Conservation (phyloP, 1,140 invertebrate genomes). For the Harlomillsia oculata region DNA sequence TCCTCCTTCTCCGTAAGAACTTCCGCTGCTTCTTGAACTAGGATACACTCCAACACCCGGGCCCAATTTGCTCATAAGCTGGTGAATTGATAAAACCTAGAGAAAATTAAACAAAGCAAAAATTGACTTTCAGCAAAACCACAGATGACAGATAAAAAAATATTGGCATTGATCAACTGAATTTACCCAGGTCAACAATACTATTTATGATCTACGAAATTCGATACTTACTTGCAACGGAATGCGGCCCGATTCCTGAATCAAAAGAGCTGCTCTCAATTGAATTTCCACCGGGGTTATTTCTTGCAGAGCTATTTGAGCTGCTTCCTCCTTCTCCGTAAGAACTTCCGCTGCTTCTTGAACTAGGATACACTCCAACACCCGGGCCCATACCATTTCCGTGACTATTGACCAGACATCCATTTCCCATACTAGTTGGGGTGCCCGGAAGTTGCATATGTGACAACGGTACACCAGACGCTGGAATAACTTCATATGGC, state of each 20-base stretch:
- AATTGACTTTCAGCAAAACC: background rate
- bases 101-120: constrained; percentile 13
- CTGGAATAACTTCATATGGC: constrained; percentile 34
- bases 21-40: constrained; percentile 32
- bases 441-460: constrained; percentile 1
- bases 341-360: constrained; percentile 31
- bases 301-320: constrained; percentile 27
- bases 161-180: too few species aligned
- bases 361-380: constrained; percentile 32
- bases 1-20: constrained; percentile 32
- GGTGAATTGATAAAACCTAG: constrained; percentile 35
- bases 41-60: too few species aligned
- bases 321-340: constrained; percentile 31
- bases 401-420: constrained; percentile 19
- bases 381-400: constrained; percentile 2
- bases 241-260: constrained; percentile 35
- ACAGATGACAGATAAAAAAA: too few species aligned
- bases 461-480: constrained; percentile 5
- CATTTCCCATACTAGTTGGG: constrained; percentile 11
- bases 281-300: constrained; percentile 29
- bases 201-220: too few species aligned
- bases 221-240: constrained; percentile 34
- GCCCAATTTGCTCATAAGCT: constrained; percentile 34
- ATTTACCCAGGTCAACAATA: background rate
- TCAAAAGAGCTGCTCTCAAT: constrained; percentile 34